Base-by-base conservation (phyloP, 2,113 vertebrate species). In the Proteles cristata region DNA sequence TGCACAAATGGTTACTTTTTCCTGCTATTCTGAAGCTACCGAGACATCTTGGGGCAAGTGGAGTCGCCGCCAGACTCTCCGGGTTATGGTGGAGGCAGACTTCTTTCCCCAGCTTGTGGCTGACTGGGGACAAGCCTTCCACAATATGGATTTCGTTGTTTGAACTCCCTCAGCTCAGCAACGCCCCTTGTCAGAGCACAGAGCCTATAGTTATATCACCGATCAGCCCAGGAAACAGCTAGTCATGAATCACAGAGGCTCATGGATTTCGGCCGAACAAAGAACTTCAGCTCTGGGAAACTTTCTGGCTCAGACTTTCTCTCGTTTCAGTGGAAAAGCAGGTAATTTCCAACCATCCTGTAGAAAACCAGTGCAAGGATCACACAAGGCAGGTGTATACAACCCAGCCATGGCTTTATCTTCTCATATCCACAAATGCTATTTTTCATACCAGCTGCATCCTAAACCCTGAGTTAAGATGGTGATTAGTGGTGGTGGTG, bases 401-500 rank as follows among this genome's bases (percentile, higher is more conserved):
- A 25, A 48, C 68, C 97, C 88, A 93, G 94, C 96, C 95, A n/a
- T 63, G 84, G 94, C 98, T 97, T 97, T 96, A 89, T 97, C 97
- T 93, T 90, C 97, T 96, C 97, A 53, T 66, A 97, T 91, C 90
- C 97, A 96, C 97, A 97, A 96, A 97, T 53, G 5, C 97, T 98
- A 80, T 97, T 98, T 98, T 98, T 98, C 98, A 97, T 98, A 98
- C 98, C 99, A 98, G 98, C 98, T 99, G 99, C 98, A 98, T 98
- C 98, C 98, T 98, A 97, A 99, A 98, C 98, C 96, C 97, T 76
- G 53, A 33, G 97, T 98, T 98, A 98, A 98, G 98, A 98, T 96
- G 98, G 99, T 98, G 99, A 99, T 99, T 98, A 99, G 98, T 96
- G 98, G 98, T 98, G 98, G 98, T 98, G 98, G 98, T 98, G 98